Conservation (phyloP, 1,140 invertebrate species). For the Bombus confusus region DNA sequence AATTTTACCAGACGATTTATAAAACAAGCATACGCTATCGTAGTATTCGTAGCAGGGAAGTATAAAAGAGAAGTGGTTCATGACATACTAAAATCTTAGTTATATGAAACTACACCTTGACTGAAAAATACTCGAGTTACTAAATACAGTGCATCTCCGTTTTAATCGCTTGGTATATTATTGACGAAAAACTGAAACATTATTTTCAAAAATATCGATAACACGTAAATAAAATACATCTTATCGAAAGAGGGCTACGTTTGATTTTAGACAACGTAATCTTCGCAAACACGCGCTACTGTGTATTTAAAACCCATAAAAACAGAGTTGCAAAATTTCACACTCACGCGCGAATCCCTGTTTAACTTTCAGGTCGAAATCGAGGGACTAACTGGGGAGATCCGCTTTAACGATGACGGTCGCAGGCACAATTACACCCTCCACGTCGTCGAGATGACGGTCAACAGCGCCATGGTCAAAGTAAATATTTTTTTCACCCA, state of each 20-base stretch:
- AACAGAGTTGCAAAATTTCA: background rate
- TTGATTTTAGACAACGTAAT: background rate
- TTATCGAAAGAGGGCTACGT: background rate
- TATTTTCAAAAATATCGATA: background rate
- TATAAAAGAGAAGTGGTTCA: background rate
- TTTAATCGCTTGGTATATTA: background rate
- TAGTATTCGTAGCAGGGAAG: background rate
- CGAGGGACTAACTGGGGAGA: constrained; percentile 94
- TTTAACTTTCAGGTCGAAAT: constrained; percentile 89
- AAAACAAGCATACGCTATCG: background rate
- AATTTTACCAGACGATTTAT: background rate
- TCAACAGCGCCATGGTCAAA: constrained; percentile 92
- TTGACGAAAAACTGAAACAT: rapidly evolving
- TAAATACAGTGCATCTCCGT: background rate
- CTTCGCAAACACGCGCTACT: background rate
- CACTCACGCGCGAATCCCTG: background rate
- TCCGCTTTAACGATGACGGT: constrained; percentile 94
- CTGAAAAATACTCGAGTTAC: background rate
- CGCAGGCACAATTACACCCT: constrained; percentile 94
- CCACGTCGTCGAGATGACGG: constrained; percentile 96
- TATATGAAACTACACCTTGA: background rate
- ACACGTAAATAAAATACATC: no score
- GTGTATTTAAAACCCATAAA: background rate
- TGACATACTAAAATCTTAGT: background rate
- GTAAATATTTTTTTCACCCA: constrained; percentile 80